phyloP scores from a whole-genome alignment of 2,113 vertebrate genomes.

The Xenopus laevis region DNA sequence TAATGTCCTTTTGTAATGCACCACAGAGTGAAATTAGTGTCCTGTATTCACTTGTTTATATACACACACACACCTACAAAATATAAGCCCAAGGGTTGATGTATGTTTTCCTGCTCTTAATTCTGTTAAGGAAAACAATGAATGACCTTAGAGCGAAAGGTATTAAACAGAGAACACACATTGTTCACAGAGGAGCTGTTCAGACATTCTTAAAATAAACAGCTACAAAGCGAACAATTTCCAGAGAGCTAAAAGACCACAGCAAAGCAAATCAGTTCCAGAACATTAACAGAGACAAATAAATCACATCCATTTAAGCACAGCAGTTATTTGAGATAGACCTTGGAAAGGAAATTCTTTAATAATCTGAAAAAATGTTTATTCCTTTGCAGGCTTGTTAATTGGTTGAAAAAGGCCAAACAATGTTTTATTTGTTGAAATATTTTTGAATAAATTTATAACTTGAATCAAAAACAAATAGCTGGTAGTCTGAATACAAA shows the following conservation, averaged over 20 bases:
- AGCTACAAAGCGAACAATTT: constrained; percentile 52
- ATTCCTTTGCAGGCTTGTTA: constrained; percentile 48
- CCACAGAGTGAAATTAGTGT: too few relatives aligned
- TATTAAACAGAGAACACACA: constrained; percentile 49
- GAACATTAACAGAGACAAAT: constrained; percentile 28
- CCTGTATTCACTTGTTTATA: too few relatives aligned
- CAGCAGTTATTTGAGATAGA: constrained; percentile 41
- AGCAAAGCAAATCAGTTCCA: constrained; percentile 35
- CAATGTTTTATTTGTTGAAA: neutral
- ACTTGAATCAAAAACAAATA: too few relatives aligned
- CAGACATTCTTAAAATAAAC: constrained; percentile 49
- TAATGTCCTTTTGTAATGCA: too few relatives aligned
- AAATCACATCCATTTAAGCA: constrained; percentile 19
- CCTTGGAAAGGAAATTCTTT: constrained; percentile 22
- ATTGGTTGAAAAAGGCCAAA: constrained; percentile 52
- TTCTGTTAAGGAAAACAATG: constrained; percentile 41
- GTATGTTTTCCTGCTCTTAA: neutral
- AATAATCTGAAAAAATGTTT: constrained; percentile 47
- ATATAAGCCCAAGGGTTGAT: too few relatives aligned
- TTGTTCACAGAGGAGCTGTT: constrained; percentile 41
- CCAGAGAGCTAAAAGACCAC: constrained; percentile 49
- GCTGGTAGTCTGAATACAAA: too few relatives aligned
- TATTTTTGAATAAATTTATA: too few relatives aligned
- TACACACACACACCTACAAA: too few relatives aligned
- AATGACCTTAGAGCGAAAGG: constrained; percentile 57